phyloP scores from a whole-genome alignment of 2,113 vertebrate species.

The Suricata suricatta region DNA sequence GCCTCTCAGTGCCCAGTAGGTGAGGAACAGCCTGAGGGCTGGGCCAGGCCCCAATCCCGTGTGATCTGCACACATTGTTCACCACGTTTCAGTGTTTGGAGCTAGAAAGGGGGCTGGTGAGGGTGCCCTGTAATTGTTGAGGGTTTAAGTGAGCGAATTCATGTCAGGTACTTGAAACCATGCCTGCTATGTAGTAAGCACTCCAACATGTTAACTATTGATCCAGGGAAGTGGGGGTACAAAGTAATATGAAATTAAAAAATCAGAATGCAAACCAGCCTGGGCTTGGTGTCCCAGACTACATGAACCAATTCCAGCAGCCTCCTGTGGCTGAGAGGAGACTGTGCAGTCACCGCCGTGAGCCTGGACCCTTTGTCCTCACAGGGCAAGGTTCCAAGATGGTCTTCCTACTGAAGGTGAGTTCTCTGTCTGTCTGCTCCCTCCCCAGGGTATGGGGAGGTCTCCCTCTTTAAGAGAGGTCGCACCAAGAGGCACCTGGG shows the following conservation, averaged over 20 bases:
- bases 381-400: rapidly evolving
- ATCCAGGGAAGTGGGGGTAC: not conserved
- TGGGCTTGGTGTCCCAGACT: not conserved
- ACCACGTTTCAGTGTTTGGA: not conserved
- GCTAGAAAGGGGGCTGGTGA: not conserved
- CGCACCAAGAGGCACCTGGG: not conserved
- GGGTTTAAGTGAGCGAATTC: not conserved
- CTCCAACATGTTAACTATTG: not conserved
- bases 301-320: not conserved
- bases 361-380: not conserved
- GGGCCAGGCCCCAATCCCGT: not conserved
- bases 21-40: not conserved
- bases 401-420: not conserved
- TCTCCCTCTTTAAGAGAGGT: not conserved
- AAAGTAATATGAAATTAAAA: not conserved
- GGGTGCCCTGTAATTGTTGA: not conserved
- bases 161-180: not conserved
- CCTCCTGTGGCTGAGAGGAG: not conserved
- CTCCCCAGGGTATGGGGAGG: not conserved
- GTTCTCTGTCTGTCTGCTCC: not conserved
- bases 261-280: not conserved
- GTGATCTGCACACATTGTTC: rapidly evolving
- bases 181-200: not conserved
- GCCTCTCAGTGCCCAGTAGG: not conserved
- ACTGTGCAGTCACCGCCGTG: no score